phyloP scores from a whole-genome alignment of 2,888 invertebrate genomes.

The Caenorhabditis macrosperma region DNA sequence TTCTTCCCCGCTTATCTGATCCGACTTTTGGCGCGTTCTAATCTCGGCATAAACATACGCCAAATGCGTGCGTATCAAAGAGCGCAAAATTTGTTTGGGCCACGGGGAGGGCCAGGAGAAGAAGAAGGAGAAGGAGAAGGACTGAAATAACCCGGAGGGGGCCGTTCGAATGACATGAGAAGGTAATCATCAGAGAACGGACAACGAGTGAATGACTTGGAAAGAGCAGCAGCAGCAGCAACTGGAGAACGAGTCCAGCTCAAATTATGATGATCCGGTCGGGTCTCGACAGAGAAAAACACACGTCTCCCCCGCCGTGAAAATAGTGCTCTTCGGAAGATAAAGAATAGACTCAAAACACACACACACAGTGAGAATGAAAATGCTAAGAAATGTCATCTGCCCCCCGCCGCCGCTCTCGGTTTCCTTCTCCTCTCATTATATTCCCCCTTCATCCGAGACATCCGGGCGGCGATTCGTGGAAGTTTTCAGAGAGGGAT shows the following conservation, averaged over 20 bases:
- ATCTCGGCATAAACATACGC: not conserved
- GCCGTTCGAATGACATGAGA: not conserved
- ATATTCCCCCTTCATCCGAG: not conserved
- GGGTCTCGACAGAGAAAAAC: too few species aligned
- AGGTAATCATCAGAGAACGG: not conserved
- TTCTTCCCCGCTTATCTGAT: not conserved
- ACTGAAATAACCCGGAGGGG: not conserved
- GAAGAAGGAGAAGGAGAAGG: not conserved
- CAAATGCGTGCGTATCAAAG: constrained; percentile 5
- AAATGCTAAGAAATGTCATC: too few species aligned
- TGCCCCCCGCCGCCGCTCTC: too few species aligned
- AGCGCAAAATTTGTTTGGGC: not conserved
- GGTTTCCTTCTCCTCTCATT: not conserved
- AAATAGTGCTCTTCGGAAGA: not conserved
- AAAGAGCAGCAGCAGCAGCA: not conserved
- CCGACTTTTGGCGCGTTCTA: not conserved
- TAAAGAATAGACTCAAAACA: too few species aligned
- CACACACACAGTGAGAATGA: too few species aligned
- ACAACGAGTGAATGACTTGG: not conserved
- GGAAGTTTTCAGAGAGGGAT: not conserved
- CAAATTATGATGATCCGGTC: too few species aligned
- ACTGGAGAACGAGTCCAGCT: too few species aligned
- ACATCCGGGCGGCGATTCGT: constrained; percentile 1
- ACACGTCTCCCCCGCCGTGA: too few species aligned
- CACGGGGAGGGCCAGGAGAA: not conserved